These are phyloP conservation scores for Fissipunctia ypsillon DNA, from an alignment of 2,888 invertebrate genomes.

Conservation along the genomic window DNA sequence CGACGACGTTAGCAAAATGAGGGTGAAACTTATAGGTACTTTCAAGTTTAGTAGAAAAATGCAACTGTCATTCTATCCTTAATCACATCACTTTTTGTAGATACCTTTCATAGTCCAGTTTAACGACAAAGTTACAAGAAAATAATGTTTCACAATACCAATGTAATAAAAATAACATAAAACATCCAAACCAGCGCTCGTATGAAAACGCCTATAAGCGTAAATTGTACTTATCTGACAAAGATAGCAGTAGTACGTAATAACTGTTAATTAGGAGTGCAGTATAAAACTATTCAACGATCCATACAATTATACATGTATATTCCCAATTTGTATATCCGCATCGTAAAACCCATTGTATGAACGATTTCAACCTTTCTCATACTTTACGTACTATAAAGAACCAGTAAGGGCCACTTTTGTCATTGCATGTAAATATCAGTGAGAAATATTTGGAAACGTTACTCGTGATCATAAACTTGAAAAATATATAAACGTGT, in stretches of 20 bases:
- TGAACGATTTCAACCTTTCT: constrained; percentile 48
- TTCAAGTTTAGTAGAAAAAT: not conserved
- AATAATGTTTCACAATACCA: constrained; percentile 37
- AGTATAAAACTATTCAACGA: constrained; percentile 47
- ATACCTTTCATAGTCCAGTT: not conserved
- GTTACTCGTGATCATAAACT: constrained; percentile 11
- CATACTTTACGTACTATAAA: constrained; percentile 53
- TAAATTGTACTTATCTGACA: constrained; percentile 54
- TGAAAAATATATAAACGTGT: constrained; percentile 22
- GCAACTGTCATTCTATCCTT: not conserved
- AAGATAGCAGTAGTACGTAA: constrained; percentile 44
- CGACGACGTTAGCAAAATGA: not conserved
- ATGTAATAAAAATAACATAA: constrained; percentile 46
- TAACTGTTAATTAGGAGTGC: constrained; percentile 56
- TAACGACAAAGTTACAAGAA: constrained; percentile 7
- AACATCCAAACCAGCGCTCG: constrained; percentile 12
- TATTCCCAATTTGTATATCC: constrained; percentile 59
- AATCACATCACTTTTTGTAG: not conserved
- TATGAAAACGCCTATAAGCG: constrained; percentile 35
- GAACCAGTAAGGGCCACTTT: constrained; percentile 32
- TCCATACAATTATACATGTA: constrained; percentile 30
- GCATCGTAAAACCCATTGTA: constrained; percentile 56
- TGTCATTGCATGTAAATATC: constrained; percentile 40
- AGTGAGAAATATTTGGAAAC: constrained; percentile 39
- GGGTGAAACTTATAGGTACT: not conserved